Conservation (phyloP, 1,140 invertebrate species). For the Rhopalosiphum maidis region DNA sequence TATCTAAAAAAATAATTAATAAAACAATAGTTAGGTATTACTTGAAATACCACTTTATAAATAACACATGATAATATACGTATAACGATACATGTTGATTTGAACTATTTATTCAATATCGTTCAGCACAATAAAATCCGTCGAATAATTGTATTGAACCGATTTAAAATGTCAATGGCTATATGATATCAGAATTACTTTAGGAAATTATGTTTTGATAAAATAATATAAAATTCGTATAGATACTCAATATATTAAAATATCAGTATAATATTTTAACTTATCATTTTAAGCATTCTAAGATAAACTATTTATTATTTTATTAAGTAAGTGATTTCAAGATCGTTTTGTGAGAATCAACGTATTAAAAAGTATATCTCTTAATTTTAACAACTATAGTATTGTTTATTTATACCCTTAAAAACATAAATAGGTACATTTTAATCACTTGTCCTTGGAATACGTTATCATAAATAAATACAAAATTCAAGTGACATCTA, state of each 20-base stretch:
- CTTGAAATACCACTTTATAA: neutral
- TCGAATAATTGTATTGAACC: constrained; percentile 13
- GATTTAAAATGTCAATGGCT: neutral
- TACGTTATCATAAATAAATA: neutral
- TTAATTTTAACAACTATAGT: neutral
- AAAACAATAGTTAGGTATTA: neutral
- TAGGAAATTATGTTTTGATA: neutral
- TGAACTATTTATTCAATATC: neutral
- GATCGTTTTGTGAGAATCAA: neutral
- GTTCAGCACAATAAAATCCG: neutral
- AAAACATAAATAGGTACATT: too few relatives aligned
- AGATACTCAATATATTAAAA: neutral
- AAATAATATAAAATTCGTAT: neutral
- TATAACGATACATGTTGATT: neutral
- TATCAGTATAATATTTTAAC: neutral
- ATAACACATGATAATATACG: neutral
- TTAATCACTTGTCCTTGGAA: constrained; percentile 15
- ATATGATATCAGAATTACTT: neutral
- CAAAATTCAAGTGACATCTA: neutral
- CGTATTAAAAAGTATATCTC: neutral
- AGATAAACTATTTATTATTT: neutral
- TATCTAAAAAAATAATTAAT: neutral
- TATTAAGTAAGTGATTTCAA: neutral
- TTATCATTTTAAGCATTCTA: neutral
- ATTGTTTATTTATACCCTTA: neutral